phyloP scores from a whole-genome alignment of 2,797 vertebrate species.

The Acipenser ruthenus region DNA sequence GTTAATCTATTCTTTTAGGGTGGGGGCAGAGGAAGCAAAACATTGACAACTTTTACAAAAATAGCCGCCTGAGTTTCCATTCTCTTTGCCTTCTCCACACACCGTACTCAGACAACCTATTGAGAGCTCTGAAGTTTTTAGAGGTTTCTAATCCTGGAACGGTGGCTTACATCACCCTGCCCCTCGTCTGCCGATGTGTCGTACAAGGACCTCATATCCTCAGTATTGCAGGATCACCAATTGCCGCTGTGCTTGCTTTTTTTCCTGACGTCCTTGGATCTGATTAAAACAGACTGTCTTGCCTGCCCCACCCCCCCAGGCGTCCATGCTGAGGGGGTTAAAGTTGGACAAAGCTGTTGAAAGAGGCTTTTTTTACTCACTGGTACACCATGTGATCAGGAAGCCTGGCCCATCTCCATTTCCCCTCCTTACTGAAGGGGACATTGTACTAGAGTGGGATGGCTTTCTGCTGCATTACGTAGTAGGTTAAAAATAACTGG shows the following conservation, averaged over 20 bases:
- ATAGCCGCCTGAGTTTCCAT: neutral
- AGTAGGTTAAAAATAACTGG: conserved; percentile 95
- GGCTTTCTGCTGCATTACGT: conserved; percentile 75
- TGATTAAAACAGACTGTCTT: conserved; percentile 45
- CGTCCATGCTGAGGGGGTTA: conserved; percentile 54
- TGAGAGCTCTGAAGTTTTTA: conserved; percentile 68
- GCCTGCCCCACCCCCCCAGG: conserved; percentile 32
- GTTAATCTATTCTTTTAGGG: neutral
- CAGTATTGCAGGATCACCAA: conserved; percentile 66
- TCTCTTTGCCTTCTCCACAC: neutral
- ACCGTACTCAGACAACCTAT: conserved; percentile 3
- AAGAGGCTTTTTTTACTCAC: conserved; percentile 40
- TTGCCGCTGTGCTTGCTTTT: conserved; percentile 59
- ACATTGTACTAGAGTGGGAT: conserved; percentile 81
- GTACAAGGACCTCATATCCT: conserved; percentile 84
- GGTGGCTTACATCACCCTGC: conserved; percentile 77
- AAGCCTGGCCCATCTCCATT: conserved; percentile 88
- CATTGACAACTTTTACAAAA: neutral
- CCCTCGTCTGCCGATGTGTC: conserved; percentile 77
- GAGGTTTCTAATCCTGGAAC: conserved; percentile 97
- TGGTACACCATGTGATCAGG: conserved; percentile 86
- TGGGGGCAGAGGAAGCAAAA: neutral
- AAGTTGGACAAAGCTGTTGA: conserved; percentile 37
- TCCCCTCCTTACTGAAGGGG: conserved; percentile 90
- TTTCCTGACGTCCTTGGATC: conserved; percentile 59